These are phyloP conservation scores for Prunella himalayana DNA, from an alignment of 2,113 vertebrate genomes.

Conservation along the genomic window DNA sequence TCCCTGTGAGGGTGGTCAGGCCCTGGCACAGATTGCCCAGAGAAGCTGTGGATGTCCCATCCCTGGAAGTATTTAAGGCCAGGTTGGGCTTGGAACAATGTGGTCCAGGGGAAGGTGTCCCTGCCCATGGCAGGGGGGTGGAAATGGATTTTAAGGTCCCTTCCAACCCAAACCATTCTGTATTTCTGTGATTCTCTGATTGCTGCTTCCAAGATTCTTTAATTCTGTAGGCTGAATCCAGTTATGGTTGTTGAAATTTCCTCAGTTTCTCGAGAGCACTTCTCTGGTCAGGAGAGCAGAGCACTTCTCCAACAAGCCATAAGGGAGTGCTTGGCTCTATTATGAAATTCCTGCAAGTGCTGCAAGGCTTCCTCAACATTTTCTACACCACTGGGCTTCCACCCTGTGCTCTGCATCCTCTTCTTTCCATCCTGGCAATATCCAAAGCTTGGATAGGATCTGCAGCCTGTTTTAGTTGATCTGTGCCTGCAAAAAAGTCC, in stretches of 20 bases:
- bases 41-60: not conserved
- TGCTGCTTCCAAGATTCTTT: not conserved
- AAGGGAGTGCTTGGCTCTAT: not conserved
- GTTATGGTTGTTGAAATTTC: not conserved
- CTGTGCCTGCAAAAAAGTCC: not conserved
- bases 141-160: not conserved
- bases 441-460: not conserved
- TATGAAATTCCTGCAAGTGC: not conserved
- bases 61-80: rapidly evolving
- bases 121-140: not conserved
- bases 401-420: not conserved
- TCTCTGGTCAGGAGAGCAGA: not conserved
- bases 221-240: not conserved
- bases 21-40: rapidly evolving
- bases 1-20: not conserved
- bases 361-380: not conserved
- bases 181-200: not conserved
- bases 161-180: not conserved
- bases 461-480: not conserved
- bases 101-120: rapidly evolving
- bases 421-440: not conserved
- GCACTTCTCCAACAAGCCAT: not conserved
- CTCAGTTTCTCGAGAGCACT: not conserved
- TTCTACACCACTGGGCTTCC: not conserved
- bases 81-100: not conserved